These are phyloP conservation scores for Halcyon chelicuti DNA, from an alignment of 2,797 vertebrate genomes.

Conservation along the genomic window DNA sequence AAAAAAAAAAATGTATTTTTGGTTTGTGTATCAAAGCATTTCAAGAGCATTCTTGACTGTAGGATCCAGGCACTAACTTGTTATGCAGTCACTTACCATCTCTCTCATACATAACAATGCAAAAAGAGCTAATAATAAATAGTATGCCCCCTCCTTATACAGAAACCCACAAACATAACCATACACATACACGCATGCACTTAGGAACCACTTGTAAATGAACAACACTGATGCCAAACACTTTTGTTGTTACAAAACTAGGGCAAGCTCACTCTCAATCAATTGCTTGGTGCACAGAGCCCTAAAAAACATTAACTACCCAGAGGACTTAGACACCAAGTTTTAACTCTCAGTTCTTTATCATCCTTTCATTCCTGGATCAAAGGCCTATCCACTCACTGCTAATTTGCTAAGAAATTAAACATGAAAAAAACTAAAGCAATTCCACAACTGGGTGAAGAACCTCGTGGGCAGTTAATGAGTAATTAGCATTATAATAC, in stretches of 20 bases:
- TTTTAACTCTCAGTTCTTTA: slow-evolving; percentile 9
- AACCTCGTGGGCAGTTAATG: slow-evolving; percentile 37
- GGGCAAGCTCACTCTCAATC: slow-evolving; percentile 55
- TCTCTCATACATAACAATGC: background rate
- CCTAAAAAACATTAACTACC: background rate
- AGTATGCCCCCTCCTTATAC: background rate
- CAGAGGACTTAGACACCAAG: background rate
- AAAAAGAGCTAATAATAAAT: slow-evolving; percentile 53
- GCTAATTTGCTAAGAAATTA: slow-evolving; percentile 50
- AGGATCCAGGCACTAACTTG: slow-evolving; percentile 4
- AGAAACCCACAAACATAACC: background rate
- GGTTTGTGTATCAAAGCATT: background rate
- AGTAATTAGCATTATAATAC: slow-evolving; percentile 54
- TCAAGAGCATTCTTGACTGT: slow-evolving; percentile 10
- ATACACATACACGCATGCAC: background rate
- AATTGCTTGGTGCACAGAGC: slow-evolving; percentile 20
- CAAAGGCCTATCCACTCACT: slow-evolving; percentile 16
- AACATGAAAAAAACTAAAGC: slow-evolving; percentile 14
- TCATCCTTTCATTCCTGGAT: slow-evolving; percentile 20
- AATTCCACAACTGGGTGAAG: slow-evolving; percentile 15
- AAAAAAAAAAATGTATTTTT: background rate
- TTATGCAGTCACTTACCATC: slow-evolving; percentile 32
- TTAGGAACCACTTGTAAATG: slow-evolving; percentile 52
- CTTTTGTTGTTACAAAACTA: slow-evolving; percentile 52
- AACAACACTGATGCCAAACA: slow-evolving; percentile 23